Conservation (phyloP, 2,888 invertebrate species). For the Pterostichus niger region DNA sequence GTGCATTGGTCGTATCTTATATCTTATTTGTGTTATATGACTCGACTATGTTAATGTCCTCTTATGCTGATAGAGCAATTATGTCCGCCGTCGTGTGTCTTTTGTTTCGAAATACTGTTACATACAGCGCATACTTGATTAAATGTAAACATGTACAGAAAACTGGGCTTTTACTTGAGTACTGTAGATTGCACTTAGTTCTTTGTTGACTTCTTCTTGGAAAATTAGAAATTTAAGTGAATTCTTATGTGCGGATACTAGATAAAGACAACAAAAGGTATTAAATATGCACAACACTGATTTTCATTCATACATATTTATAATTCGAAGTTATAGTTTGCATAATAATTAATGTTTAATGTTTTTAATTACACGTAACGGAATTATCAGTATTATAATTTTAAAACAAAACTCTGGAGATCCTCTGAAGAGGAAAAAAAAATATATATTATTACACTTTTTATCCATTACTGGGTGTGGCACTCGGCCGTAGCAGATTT, state of each 20-base stretch:
- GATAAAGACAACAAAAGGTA: constrained; percentile 22
- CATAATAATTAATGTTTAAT: constrained; percentile 10
- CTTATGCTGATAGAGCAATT: constrained; percentile 53
- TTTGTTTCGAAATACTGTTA: constrained; percentile 57
- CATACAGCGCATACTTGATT: constrained; percentile 4
- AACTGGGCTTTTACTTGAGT: constrained; percentile 10
- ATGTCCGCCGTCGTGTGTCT: constrained; percentile 30
- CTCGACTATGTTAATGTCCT: constrained; percentile 52
- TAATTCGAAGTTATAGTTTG: background rate
- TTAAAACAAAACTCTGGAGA: too few relatives aligned
- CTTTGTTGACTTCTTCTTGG: constrained; percentile 7
- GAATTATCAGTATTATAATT: too few relatives aligned
- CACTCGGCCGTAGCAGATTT: too few relatives aligned
- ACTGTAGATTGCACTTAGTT: constrained; percentile 34
- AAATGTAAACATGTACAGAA: constrained; percentile 28
- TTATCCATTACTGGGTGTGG: too few relatives aligned
- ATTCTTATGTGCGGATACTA: constrained; percentile 28
- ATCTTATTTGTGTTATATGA: constrained; percentile 45
- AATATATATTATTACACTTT: too few relatives aligned
- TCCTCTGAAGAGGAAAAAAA: too few relatives aligned
- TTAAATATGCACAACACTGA: constrained; percentile 13
- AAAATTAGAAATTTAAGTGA: constrained; percentile 44
- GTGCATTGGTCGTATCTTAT: constrained; percentile 33
- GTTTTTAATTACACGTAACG: background rate
- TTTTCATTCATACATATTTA: constrained; percentile 21